Evolutionary conservation across 2,888 invertebrate genomes (phyloP).

Genomic region (Creontiades dilutus): DNA sequence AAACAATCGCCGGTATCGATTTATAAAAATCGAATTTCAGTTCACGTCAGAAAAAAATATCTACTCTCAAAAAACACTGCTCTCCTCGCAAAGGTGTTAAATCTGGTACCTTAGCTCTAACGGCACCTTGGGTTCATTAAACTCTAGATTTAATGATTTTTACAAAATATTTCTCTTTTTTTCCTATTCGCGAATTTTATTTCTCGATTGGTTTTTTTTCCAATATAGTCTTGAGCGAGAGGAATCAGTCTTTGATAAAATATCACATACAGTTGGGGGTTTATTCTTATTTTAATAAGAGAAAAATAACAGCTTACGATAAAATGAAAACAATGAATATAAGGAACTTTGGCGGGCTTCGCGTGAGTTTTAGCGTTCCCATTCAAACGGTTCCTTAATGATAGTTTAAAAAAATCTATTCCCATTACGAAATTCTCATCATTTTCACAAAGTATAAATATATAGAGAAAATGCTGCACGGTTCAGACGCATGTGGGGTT

Average conservation of each 20-base stretch:
- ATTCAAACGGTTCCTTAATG: not conserved
- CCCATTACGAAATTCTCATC: not conserved
- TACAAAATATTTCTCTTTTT: slow-evolving; percentile 57
- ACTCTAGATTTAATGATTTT: slow-evolving; percentile 48
- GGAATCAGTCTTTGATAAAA: slow-evolving; percentile 80
- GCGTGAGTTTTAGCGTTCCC: not conserved
- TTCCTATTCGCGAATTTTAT: slow-evolving; percentile 37
- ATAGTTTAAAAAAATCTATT: not conserved
- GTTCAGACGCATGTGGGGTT: slow-evolving; percentile 29
- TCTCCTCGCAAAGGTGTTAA: slow-evolving; percentile 55
- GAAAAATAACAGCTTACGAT: slow-evolving; percentile 45
- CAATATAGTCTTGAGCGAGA: slow-evolving; percentile 71
- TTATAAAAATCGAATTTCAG: not conserved
- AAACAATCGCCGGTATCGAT: slow-evolving; percentile 29
- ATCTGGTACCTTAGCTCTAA: slow-evolving; percentile 38
- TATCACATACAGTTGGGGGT: slow-evolving; percentile 78
- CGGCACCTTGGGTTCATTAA: slow-evolving; percentile 31
- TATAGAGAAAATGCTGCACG: slow-evolving; percentile 53
- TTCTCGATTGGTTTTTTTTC: slow-evolving; percentile 39
- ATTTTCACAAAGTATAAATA: slow-evolving; percentile 30
- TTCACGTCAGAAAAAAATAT: slow-evolving; percentile 29
- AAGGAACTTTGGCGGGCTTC: not conserved
- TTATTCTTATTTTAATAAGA: slow-evolving; percentile 53
- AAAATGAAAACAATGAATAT: slow-evolving; percentile 26
- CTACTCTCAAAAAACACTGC: slow-evolving; percentile 53